These are phyloP conservation scores for Drosophila setifemur DNA, from an alignment of 1,140 invertebrate genomes.

Conservation along the genomic window DNA sequence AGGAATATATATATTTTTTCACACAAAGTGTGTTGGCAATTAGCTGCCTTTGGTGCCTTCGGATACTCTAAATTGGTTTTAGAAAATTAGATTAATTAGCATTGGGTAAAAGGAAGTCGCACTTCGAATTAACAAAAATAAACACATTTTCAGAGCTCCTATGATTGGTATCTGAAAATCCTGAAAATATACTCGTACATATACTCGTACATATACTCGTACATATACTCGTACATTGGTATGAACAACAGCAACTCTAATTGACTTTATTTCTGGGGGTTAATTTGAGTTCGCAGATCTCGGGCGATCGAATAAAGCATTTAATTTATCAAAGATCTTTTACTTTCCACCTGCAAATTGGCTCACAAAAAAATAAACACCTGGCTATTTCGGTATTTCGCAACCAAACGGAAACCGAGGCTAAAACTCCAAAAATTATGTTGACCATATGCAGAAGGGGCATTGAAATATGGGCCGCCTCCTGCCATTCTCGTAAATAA, in stretches of 20 bases:
- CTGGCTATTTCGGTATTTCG: slow-evolving; percentile 6
- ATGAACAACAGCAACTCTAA: neutral
- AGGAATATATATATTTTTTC: neutral
- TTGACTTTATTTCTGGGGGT: neutral
- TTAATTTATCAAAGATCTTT: slow-evolving; percentile 18
- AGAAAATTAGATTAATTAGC: slow-evolving; percentile 24
- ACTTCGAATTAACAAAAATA: neutral
- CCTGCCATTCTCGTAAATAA: slow-evolving; percentile 30
- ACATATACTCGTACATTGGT: no score
- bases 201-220: no score
- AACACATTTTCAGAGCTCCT: neutral
- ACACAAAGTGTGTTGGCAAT: slow-evolving; percentile 15
- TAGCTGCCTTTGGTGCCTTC: neutral
- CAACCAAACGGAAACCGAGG: slow-evolving; percentile 9
- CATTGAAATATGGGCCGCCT: slow-evolving; percentile 33
- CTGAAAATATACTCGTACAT: slow-evolving; percentile 6
- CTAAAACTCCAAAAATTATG: neutral
- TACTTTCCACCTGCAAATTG: slow-evolving; percentile 10
- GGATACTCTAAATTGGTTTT: neutral
- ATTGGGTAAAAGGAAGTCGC: slow-evolving; percentile 6
- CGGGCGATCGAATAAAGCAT: neutral
- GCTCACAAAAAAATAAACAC: slow-evolving; percentile 14
- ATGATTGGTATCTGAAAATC: no score
- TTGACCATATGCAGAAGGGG: slow-evolving; percentile 15
- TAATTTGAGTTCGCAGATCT: slow-evolving; percentile 18